Percentiles rank a stretch among this genome's conserved stretches.
Conservation (phyloP, 2,797 vertebrate genomes). For the Poeciliopsis infans region DNA sequence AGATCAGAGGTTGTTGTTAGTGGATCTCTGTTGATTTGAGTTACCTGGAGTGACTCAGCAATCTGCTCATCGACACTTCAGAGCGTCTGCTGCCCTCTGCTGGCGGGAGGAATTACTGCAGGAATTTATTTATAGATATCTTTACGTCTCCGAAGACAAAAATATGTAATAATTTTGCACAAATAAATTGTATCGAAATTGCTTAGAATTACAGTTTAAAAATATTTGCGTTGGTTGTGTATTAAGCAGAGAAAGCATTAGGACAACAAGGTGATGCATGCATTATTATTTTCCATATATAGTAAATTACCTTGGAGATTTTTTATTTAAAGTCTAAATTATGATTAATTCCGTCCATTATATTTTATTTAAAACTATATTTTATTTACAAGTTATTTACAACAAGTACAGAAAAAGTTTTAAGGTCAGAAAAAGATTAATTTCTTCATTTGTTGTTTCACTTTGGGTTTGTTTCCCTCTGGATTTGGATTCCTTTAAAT, state of each 20-base stretch:
- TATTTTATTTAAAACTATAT: background rate
- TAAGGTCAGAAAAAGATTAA: background rate
- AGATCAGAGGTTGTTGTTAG: slow-evolving; percentile 2
- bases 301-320: background rate
- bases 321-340: background rate
- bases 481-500: background rate
- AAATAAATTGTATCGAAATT: background rate
- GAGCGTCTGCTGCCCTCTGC: slow-evolving; percentile 73
- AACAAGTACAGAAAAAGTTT: too few species aligned
- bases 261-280: too few species aligned
- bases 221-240: background rate
- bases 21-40: slow-evolving; percentile 33
- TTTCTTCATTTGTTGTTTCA: background rate
- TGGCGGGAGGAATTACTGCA: slow-evolving; percentile 42
- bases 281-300: too few species aligned
- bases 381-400: background rate
- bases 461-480: background rate
- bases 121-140: background rate
- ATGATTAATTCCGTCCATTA: background rate
- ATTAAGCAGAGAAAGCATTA: background rate
- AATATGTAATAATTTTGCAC: background rate
- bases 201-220: background rate
- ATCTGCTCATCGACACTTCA: slow-evolving; percentile 20
- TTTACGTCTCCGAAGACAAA: background rate
- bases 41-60: slow-evolving; percentile 71